Evolutionary conservation across 2,797 vertebrate genomes (phyloP).

Genomic region (Diceros bicornis): DNA sequence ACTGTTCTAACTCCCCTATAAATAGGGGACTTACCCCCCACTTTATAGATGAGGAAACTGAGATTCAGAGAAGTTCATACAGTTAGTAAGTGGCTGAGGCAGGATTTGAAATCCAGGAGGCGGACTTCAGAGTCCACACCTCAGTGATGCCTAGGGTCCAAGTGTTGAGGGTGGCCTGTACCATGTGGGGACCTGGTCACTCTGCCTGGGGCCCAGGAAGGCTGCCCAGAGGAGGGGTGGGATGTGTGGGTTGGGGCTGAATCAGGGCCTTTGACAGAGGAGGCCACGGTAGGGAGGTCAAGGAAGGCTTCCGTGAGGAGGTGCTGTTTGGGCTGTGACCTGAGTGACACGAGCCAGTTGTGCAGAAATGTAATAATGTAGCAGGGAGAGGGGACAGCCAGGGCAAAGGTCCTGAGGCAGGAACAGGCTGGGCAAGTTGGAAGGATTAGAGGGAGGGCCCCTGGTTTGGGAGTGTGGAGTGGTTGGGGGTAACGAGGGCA

Average conservation of each 20-base stretch:
- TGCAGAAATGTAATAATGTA: not conserved
- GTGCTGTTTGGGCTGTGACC: not conserved
- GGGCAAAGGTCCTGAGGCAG: not conserved
- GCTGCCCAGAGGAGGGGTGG: not conserved
- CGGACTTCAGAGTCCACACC: not conserved
- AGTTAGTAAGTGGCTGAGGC: not conserved
- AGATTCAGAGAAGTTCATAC: not conserved
- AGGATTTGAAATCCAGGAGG: not conserved
- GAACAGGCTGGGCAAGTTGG: not conserved
- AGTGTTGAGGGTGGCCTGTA: not conserved
- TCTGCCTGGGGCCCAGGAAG: accelerated
- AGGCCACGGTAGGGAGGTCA: not conserved
- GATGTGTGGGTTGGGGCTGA: not conserved
- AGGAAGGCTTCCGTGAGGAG: not conserved
- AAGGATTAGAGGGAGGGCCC: not conserved
- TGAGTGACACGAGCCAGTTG: not conserved
- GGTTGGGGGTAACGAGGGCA: not conserved
- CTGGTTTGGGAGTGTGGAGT: not conserved
- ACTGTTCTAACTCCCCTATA: not conserved
- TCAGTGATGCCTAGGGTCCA: not conserved
- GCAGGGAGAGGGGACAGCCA: not conserved
- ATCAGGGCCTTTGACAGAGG: not conserved
- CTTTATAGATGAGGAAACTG: not conserved
- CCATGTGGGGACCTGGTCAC: not conserved
- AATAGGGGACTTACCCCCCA: not conserved